A percentile compares a stretch with the other conserved stretches of the same genome.
Evolutionary conservation across 2,888 invertebrate species (phyloP).

Genomic region (Azorinus chamasolen): DNA sequence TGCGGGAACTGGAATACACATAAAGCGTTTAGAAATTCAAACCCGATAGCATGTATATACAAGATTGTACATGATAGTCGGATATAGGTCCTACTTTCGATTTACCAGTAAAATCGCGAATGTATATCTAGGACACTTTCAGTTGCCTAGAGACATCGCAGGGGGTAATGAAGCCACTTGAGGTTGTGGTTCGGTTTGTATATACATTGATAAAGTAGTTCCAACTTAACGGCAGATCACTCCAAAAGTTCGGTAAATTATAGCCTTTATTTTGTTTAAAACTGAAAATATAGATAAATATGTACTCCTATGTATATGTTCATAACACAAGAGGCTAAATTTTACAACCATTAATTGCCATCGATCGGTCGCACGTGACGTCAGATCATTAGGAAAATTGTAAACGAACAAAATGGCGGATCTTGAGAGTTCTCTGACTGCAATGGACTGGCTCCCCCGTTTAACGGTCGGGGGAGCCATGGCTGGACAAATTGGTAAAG

Average conservation of each 20-base stretch:
- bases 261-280: no score
- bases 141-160: slow-evolving; percentile 80
- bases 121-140: slow-evolving; percentile 75
- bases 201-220: slow-evolving; percentile 38
- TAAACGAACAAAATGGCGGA: slow-evolving; percentile 84
- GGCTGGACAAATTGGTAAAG: slow-evolving; percentile 74
- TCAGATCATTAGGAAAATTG: slow-evolving; percentile 49
- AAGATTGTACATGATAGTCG: neutral
- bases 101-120: slow-evolving; percentile 59
- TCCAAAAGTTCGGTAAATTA: no score
- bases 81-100: slow-evolving; percentile 25
- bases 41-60: neutral
- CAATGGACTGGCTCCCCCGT: slow-evolving; percentile 88
- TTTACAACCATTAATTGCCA: no score
- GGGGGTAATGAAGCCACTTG: slow-evolving; percentile 73
- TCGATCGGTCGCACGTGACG: slow-evolving; percentile 28
- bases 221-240: neutral
- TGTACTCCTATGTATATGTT: neutral
- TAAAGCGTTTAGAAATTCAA: no score
- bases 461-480: slow-evolving; percentile 85
- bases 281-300: no score
- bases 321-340: neutral
- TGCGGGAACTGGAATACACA: no score
- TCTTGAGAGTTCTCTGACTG: slow-evolving; percentile 87
- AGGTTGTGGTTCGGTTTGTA: slow-evolving; percentile 53